Evolutionary conservation across 2,797 vertebrate genomes (phyloP).

Genomic region (Hephaestus fuliginosus): DNA sequence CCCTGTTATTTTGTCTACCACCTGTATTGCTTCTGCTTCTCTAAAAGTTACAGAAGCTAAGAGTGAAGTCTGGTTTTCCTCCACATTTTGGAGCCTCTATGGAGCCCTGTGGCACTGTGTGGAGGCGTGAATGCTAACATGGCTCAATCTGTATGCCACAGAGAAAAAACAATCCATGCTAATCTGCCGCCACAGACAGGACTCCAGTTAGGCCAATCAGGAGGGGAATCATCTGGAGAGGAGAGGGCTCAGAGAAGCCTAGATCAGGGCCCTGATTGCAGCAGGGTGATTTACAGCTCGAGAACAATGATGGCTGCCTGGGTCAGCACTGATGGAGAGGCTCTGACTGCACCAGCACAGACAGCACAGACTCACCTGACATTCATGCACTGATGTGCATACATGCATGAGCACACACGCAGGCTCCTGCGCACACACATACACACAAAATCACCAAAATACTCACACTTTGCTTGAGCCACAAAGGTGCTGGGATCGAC

Average conservation of each 20-base stretch:
- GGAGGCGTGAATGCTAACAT: conserved; percentile 81
- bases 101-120: conserved; percentile 21
- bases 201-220: conserved; percentile 90
- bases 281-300: conserved; percentile 84
- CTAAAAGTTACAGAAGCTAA: conserved; percentile 43
- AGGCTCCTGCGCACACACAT: not conserved
- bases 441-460: conserved; percentile 23
- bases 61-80: conserved; percentile 31
- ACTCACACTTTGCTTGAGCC: conserved; percentile 33
- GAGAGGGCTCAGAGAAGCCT: conserved; percentile 77
- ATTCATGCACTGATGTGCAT: conserved; percentile 57
- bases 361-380: conserved; percentile 76
- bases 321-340: conserved; percentile 81
- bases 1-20: conserved; percentile 15
- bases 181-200: conserved; percentile 85
- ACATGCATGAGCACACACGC: conserved; percentile 51
- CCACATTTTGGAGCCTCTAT: conserved; percentile 43
- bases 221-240: conserved; percentile 86
- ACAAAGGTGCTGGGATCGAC: conserved; percentile 44
- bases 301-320: conserved; percentile 83
- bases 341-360: conserved; percentile 60
- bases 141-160: conserved; percentile 82
- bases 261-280: conserved; percentile 87
- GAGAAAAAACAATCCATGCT: conserved; percentile 87
- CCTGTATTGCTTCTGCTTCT: not conserved